These are phyloP conservation scores for Pandemis cinnamomeana DNA, from an alignment of 2,888 invertebrate genomes.

Conservation along the genomic window DNA sequence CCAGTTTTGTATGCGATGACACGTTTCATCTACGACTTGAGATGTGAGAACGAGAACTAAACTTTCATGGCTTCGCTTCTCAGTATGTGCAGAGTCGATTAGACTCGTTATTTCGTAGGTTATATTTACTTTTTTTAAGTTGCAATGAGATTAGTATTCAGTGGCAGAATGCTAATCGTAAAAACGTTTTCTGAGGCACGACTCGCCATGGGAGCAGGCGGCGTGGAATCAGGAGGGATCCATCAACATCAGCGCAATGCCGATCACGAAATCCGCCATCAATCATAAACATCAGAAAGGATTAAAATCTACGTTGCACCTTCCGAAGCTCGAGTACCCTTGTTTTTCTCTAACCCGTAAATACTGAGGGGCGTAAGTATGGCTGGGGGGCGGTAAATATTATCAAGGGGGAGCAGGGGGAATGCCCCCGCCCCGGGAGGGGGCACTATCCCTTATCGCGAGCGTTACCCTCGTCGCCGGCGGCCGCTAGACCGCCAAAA, in stretches of 20 bases:
- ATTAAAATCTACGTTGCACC: conserved; percentile 85
- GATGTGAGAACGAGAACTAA: conserved; percentile 19
- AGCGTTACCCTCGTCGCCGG: conserved; percentile 81
- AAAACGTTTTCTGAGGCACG: conserved; percentile 63
- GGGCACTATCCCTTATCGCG: conserved; percentile 85
- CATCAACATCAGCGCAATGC: conserved; percentile 78
- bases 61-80: conserved; percentile 9
- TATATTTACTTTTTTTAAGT: conserved; percentile 32
- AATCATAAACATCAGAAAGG: conserved; percentile 85
- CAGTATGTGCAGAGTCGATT: neutral
- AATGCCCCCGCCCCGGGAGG: conserved; percentile 68
- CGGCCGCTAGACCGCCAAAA: conserved; percentile 81
- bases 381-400: conserved; percentile 84
- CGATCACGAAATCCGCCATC: conserved; percentile 83
- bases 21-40: conserved; percentile 49
- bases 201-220: conserved; percentile 51
- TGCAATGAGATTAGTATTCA: conserved; percentile 39
- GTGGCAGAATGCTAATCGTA: conserved; percentile 56
- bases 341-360: conserved; percentile 85
- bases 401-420: conserved; percentile 76
- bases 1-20: conserved; percentile 55
- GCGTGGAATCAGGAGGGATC: conserved; percentile 75
- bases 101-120: conserved; percentile 12
- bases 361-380: conserved; percentile 85
- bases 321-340: conserved; percentile 84